Base-by-base conservation (phyloP, 1,140 invertebrate species). In the Trichonephila inaurata region DNA sequence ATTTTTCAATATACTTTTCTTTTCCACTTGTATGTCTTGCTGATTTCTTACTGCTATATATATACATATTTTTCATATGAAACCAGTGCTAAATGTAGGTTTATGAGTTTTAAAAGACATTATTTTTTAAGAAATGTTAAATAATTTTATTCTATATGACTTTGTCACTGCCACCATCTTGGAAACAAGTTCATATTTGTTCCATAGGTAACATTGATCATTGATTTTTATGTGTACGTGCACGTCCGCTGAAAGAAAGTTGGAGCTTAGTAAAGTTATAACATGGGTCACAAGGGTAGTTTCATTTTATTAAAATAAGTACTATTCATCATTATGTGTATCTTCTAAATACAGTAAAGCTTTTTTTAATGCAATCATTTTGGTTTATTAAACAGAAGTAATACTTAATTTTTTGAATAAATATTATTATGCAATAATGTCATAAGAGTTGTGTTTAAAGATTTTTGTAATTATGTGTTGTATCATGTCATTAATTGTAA, bases 151-250 rank as follows among this genome's bases (percentile, higher is more conserved):
- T 51, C 58, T n/a, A 33, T 60, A 85, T 28, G 58, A 24, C 44
- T 61, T 83, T 60, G 51, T 61, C 44, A 85, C 82, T 85, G 44
- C 58, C 58, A 58, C 16, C 51, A 60, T 61, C 21, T 60, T 61
- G n/a, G 82, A 60, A 85, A 60, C n/a, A 10, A 60, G 82, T 61
- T n/a, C 51, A 60, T n/a, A 60, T 61, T 85, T 85, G 51, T 61
- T 61, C 28, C 44, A 28, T n/a, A 16, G n/a, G 28, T 60, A 85
- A 33, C 21, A 60, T 85, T 24, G 18, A 83, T 21, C 44, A 60
- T 60, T 85, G n/a, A 60, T 85, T 60, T 21, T 44, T 61, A 10
- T 61, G 28, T 3, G 19, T 61, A 85, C 24, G 69, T 33, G 72
- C 14, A 40, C 33, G 72, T 33, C 16, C 12, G 72, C 16, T 72